These are phyloP conservation scores for Xiphias gladius DNA, from an alignment of 2,113 vertebrate species.

Conservation along the genomic window DNA sequence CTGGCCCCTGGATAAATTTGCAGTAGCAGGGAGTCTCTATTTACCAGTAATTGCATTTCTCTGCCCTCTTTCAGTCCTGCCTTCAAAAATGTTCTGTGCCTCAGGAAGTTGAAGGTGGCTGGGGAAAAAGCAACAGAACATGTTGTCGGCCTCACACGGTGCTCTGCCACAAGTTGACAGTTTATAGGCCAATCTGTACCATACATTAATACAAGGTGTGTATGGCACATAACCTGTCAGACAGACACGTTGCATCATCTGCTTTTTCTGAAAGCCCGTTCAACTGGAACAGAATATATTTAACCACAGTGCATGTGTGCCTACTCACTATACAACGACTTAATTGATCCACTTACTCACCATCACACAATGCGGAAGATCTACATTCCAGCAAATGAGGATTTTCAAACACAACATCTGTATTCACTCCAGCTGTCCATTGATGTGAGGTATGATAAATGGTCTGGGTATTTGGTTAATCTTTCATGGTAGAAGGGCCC, in stretches of 20 bases:
- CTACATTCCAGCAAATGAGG: slow-evolving; percentile 37
- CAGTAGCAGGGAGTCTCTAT: slow-evolving; percentile 83
- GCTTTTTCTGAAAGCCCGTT: slow-evolving; percentile 36
- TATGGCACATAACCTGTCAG: slow-evolving; percentile 48
- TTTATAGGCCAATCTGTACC: slow-evolving; percentile 73
- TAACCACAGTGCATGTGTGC: slow-evolving; percentile 18
- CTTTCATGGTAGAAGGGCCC: slow-evolving; percentile 22
- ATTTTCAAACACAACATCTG: slow-evolving; percentile 52
- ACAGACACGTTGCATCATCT: slow-evolving; percentile 54
- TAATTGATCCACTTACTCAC: slow-evolving; percentile 59
- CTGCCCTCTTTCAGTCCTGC: slow-evolving; percentile 71
- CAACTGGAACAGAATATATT: slow-evolving; percentile 30
- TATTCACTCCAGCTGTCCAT: slow-evolving; percentile 43
- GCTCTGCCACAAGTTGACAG: slow-evolving; percentile 68
- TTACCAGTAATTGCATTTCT: slow-evolving; percentile 85
- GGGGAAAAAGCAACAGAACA: slow-evolving; percentile 71
- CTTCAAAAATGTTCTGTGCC: slow-evolving; percentile 74
- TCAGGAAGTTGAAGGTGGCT: slow-evolving; percentile 78
- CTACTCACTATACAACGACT: slow-evolving; percentile 13
- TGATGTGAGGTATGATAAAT: slow-evolving; percentile 58
- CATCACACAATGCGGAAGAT: slow-evolving; percentile 25
- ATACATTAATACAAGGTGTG: slow-evolving; percentile 61
- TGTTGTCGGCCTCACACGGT: slow-evolving; percentile 62
- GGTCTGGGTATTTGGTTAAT: slow-evolving; percentile 17
- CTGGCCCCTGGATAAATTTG: slow-evolving; percentile 76